A percentile compares a stretch with the other conserved stretches of the same genome.
phyloP scores from a whole-genome alignment of 2,888 invertebrate species.

The Thecophora atra region DNA sequence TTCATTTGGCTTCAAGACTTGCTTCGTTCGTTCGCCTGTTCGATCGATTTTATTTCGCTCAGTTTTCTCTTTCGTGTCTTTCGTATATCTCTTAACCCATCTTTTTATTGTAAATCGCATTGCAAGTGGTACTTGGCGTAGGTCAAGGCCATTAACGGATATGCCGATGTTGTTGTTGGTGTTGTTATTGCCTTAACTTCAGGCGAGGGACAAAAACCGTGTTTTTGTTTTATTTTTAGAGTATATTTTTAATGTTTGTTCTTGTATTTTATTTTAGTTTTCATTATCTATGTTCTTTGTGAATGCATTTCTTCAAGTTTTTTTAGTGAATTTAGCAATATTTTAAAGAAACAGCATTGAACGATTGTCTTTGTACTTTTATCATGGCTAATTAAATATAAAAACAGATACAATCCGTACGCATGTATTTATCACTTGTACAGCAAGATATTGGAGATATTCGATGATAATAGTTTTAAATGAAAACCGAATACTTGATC shows the following conservation, averaged over 20 bases:
- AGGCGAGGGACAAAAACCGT: background rate
- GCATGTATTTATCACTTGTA: too few relatives aligned
- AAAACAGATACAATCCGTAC: too few relatives aligned
- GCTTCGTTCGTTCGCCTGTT: conserved; percentile 7
- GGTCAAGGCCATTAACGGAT: conserved; percentile 45
- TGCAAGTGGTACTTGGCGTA: conserved; percentile 40
- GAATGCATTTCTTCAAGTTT: background rate
- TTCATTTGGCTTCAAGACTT: background rate
- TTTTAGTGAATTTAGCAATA: background rate
- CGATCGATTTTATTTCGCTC: background rate
- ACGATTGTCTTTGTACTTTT: too few relatives aligned
- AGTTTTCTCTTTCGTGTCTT: background rate
- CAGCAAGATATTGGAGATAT: too few relatives aligned
- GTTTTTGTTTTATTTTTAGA: too few relatives aligned
- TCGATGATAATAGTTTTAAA: too few relatives aligned
- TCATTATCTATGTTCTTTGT: background rate
- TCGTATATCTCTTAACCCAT: background rate
- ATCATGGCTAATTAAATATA: too few relatives aligned
- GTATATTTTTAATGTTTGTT: background rate
- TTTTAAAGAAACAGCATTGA: too few relatives aligned
- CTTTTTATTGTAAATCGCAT: conserved; percentile 19
- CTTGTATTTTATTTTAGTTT: background rate
- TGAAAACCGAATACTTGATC: too few relatives aligned
- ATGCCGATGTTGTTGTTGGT: conserved; percentile 12
- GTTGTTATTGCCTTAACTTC: conserved; percentile 19